Evolutionary conservation across 2,888 invertebrate species (phyloP).

Genomic region (Proisotoma minuta): DNA sequence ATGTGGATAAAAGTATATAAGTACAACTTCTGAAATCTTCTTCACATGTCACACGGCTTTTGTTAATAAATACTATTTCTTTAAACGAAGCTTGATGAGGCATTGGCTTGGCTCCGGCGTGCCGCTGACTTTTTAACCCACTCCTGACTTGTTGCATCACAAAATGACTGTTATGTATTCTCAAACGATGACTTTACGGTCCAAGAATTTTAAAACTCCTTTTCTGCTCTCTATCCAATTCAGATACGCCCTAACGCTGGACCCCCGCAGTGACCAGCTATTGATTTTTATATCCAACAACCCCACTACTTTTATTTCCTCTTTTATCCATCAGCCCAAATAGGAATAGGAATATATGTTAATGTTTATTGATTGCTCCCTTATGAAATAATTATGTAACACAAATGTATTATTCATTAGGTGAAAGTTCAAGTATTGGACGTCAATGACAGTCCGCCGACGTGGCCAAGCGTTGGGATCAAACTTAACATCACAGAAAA

Average conservation of each 20-base stretch:
- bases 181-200: constrained; percentile 46
- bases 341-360: background rate
- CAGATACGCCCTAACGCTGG: constrained; percentile 43
- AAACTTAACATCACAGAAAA: constrained; percentile 78
- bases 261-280: constrained; percentile 42
- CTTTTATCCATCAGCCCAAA: background rate
- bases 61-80: background rate
- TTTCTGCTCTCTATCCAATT: constrained; percentile 37
- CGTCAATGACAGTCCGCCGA: constrained; percentile 92
- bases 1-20: too few species aligned
- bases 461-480: constrained; percentile 71
- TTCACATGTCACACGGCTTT: constrained; percentile 1
- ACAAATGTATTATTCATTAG: constrained; percentile 24
- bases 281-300: constrained; percentile 26
- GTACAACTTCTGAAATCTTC: too few species aligned
- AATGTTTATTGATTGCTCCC: background rate
- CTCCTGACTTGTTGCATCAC: too few species aligned
- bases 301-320: background rate
- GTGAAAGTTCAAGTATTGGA: constrained; percentile 57
- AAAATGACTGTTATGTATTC: constrained; percentile 44
- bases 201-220: constrained; percentile 10
- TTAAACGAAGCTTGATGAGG: background rate
- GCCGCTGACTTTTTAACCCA: background rate
- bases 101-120: background rate
- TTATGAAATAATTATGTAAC: background rate